phyloP scores from a whole-genome alignment of 2,797 vertebrate species.

The Pangasius djambal region DNA sequence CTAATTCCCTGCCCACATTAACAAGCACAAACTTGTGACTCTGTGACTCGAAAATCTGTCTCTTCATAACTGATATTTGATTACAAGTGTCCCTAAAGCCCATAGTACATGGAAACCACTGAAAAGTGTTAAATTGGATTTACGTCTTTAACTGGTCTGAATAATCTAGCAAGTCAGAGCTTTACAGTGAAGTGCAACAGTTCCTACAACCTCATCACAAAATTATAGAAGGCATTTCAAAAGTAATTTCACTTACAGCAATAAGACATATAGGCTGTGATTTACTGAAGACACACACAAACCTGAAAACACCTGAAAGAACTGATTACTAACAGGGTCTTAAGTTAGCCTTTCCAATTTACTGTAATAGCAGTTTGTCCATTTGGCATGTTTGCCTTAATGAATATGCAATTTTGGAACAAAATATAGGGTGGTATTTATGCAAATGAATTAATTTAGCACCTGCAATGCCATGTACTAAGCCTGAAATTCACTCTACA shows the following conservation, averaged over 20 bases:
- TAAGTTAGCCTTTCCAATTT: neutral
- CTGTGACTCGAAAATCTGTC: neutral
- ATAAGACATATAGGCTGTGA: neutral
- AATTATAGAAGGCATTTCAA: neutral
- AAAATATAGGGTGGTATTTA: neutral
- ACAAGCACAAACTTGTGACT: constrained; percentile 28
- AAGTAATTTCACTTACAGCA: neutral
- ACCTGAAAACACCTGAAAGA: neutral
- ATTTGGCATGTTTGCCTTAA: neutral
- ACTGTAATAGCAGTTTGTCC: neutral
- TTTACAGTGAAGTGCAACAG: neutral
- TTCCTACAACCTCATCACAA: neutral
- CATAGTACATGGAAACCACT: neutral
- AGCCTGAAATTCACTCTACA: neutral
- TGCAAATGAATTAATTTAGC: neutral
- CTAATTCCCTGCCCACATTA: constrained; percentile 37
- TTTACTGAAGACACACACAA: neutral
- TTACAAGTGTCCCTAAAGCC: constrained; percentile 18
- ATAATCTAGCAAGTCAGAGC: neutral
- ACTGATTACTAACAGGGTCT: neutral
- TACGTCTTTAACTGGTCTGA: neutral
- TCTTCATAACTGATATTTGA: neutral
- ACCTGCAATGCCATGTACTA: neutral
- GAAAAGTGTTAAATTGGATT: constrained; percentile 11
- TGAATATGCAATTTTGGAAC: neutral